Base-by-base conservation (phyloP, 2,797 vertebrate genomes). In the Gouania willdenowi region DNA sequence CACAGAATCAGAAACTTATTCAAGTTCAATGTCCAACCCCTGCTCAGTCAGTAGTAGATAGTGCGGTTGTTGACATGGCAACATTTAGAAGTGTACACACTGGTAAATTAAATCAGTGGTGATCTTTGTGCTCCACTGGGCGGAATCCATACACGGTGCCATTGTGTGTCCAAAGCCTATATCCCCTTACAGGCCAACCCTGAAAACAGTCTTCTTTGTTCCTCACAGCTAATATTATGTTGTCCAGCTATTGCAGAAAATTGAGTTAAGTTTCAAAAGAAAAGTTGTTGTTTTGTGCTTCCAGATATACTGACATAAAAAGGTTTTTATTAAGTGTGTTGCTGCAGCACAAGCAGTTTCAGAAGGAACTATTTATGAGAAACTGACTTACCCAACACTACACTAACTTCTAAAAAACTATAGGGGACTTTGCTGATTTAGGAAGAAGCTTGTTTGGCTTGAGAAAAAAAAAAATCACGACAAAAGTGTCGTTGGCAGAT, bases 151-250 rank as follows among this genome's bases (percentile, higher is more conserved):
- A 77, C 56, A 75, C 54, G 57, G 35, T 22, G 17, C 33, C 52
- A 66, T 83, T 87, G 78, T 84, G 26, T 45, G 43, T 42, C 41
- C 48, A 64, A 56, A 26, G 37, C 28, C 35, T 26, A 5, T 49
- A 21, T 64, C 26, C 28, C 45, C 40, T 32, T 49, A 41, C 44
- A 41, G n/a, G n/a, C 35, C 15, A 6, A 38, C 51, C n/a, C 40
- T 0, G 9, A 41, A 34, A 71, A 79, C 72, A 79, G 54, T 55
- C 28, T 18, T 1, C 31, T 36, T 50, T 71, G 46, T 76, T 31
- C 41, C 10, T 49, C 30, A 42, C 15, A 45, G 21, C 44, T 36
- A 28, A 26, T 38, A 8, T 50, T 49, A 39, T 18, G 24, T 36
- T 4, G 13, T 22, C 21, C 75, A n/a, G n/a, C 73, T 62, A 46